Evolutionary conservation across 2,888 invertebrate genomes (phyloP), one percentile per base, ranked within the genome.

Genomic region (Eudasyphora cyanicolor): DNA sequence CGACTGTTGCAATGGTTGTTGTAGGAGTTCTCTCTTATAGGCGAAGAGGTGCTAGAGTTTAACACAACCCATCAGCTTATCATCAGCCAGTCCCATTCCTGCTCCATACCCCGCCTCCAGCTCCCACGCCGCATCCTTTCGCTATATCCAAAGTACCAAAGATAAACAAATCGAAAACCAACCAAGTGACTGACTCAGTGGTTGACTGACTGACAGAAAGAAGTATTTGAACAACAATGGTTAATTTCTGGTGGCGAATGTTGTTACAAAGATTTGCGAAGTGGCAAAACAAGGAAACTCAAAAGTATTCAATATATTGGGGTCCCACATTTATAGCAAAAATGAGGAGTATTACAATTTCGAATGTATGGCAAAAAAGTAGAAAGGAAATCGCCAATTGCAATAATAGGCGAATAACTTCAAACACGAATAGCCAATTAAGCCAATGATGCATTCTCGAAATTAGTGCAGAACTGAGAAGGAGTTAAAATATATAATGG

Each of bases 271-370:
- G 45, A 45, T 32, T n/a, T n/a, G 51, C 19, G 24, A 51, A 21
- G 49, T 2, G 7, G 21, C 1, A 21, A 21, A 21, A 51, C 19
- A n/a, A 51, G 51, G 51, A 51, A 51, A 5, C 5, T 21, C 21
- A 51, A 19, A 51, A 51, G 21, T 51, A 51, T 51, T 51, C 51
- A 51, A 51, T 51, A 51, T 51, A 51, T 51, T 51, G 19, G 51
- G n/a, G n/a, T n/a, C n/a, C 19, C 5, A 51, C 19, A 51, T 19
- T 51, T 51, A n/a, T 51, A 2, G 21, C 17, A 45, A 62, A 24
- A 62, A 62, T 21, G 19, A 21, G 51, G 19, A 51, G 7, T 51
- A 51, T 12, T 57, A 57, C 57, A 57, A 14, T 57, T 51, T 32
- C 27, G 51, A 67, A 51, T 67, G 14, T 57, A 51, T 32, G 32